Conservation (phyloP, 1,140 invertebrate genomes). For the Euwallacea similis region DNA sequence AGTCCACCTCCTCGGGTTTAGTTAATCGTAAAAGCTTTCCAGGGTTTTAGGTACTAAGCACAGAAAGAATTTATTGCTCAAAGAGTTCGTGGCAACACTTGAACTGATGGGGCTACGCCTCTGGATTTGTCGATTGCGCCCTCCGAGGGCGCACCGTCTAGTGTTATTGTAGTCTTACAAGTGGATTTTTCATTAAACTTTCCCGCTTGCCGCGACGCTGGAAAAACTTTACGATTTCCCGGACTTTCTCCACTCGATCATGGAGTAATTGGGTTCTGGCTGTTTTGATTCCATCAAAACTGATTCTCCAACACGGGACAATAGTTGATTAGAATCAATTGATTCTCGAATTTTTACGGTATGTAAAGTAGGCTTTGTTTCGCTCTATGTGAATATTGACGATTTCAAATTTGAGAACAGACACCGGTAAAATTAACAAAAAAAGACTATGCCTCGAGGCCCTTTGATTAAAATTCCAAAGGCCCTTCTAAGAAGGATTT, state of each 20-base stretch:
- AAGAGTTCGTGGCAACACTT: no score
- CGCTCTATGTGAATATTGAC: no score
- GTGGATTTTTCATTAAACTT: slow-evolving; percentile 38
- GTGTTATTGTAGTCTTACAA: slow-evolving; percentile 24
- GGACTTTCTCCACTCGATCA: slow-evolving; percentile 33
- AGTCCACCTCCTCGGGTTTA: no score
- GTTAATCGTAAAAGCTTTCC: no score
- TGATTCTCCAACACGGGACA: slow-evolving; percentile 28
- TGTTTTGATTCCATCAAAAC: slow-evolving; percentile 37
- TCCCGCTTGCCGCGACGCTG: slow-evolving; percentile 12
- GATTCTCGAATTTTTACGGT: not conserved
- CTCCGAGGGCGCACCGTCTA: slow-evolving; percentile 14
- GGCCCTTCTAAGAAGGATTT: slow-evolving; percentile 11
- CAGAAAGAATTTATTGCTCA: no score
- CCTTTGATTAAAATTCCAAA: slow-evolving; percentile 13
- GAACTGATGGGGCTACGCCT: not conserved
- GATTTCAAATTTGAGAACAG: no score
- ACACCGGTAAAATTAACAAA: no score
- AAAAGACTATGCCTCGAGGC: no score
- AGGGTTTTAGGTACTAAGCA: no score
- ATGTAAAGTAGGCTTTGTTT: no score
- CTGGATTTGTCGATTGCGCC: slow-evolving; percentile 5
- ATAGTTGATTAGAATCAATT: not conserved
- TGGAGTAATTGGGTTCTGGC: slow-evolving; percentile 32
- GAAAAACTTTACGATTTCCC: slow-evolving; percentile 36